A percentile compares a stretch with the other conserved stretches of the same genome.
phyloP scores from a whole-genome alignment of 1,140 invertebrate genomes.

The Episyrphus balteatus region DNA sequence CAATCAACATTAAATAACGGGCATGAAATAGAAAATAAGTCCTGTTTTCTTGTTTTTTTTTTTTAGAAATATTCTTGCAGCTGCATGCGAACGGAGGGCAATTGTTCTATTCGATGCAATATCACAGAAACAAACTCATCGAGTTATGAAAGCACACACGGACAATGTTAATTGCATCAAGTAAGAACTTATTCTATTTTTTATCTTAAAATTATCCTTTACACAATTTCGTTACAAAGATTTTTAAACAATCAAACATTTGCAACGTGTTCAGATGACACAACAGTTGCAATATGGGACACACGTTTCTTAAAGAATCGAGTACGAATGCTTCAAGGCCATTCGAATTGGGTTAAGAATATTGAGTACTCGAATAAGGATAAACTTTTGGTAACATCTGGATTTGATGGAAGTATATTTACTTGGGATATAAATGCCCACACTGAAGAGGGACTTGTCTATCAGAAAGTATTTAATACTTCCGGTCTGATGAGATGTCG shows the following conservation, averaged over 20 bases:
- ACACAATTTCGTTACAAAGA: conserved; percentile 37
- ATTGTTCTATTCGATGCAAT: conserved; percentile 82
- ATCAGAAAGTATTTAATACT: conserved; percentile 68
- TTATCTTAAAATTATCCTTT: conserved; percentile 5
- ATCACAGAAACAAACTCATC: conserved; percentile 60
- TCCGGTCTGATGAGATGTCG: conserved; percentile 70
- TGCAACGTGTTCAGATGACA: conserved; percentile 89
- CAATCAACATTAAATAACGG: neutral
- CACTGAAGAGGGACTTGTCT: conserved; percentile 63
- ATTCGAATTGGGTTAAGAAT: conserved; percentile 94
- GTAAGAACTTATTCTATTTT: conserved; percentile 39
- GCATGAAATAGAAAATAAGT: neutral
- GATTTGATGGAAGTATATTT: conserved; percentile 86
- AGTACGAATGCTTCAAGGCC: conserved; percentile 67
- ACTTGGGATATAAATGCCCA: conserved; percentile 90
- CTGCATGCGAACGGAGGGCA: conserved; percentile 82
- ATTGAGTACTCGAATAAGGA: conserved; percentile 85
- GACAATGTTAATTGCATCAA: conserved; percentile 90
- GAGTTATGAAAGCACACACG: conserved; percentile 69
- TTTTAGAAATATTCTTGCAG: conserved; percentile 66
- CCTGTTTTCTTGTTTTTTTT: conserved; percentile 12
- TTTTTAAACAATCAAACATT: conserved; percentile 81
- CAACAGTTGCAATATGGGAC: conserved; percentile 86
- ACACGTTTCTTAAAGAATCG: conserved; percentile 68
- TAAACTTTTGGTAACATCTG: conserved; percentile 77